A percentile compares a stretch with the other conserved stretches of the same genome.
These are phyloP conservation scores for Bellardia pandia DNA, from an alignment of 2,888 invertebrate genomes.

Conservation along the genomic window DNA sequence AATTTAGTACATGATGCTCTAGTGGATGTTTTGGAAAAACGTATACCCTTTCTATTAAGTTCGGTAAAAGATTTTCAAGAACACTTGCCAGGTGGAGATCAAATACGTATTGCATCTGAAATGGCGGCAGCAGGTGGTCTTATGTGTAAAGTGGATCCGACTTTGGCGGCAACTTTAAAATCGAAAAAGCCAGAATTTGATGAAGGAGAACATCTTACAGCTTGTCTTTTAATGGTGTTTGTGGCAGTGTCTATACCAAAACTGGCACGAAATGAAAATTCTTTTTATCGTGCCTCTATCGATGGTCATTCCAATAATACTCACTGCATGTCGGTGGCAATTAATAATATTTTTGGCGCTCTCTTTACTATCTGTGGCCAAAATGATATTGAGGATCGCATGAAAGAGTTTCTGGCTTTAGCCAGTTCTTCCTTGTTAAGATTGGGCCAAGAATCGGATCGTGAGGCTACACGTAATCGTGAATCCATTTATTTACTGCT, in stretches of 20 bases:
- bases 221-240: constrained; percentile 99
- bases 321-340: constrained; percentile 98
- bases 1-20: constrained; percentile 97
- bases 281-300: constrained; percentile 93
- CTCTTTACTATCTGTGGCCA: constrained; percentile 98
- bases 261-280: constrained; percentile 94
- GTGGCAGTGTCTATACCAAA: constrained; percentile 98
- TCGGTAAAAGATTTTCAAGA: constrained; percentile 97
- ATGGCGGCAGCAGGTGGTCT: constrained; percentile 99
- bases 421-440: constrained; percentile 97
- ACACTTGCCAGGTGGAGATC: constrained; percentile 95
- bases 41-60: constrained; percentile 97
- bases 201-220: constrained; percentile 96
- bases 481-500: constrained; percentile 98
- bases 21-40: constrained; percentile 95
- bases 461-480: constrained; percentile 95
- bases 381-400: constrained; percentile 97
- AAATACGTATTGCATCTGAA: constrained; percentile 95
- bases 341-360: constrained; percentile 98
- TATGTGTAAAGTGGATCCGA: constrained; percentile 97
- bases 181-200: constrained; percentile 94
- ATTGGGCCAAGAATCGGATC: constrained; percentile 97
- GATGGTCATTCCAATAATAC: constrained; percentile 99
- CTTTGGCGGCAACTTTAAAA: constrained; percentile 94
- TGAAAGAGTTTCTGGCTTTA: constrained; percentile 97